Evolutionary conservation across 2,113 vertebrate species (phyloP), one percentile per base, ranked within the genome.

Genomic region (Hirundichthys speculiger): DNA sequence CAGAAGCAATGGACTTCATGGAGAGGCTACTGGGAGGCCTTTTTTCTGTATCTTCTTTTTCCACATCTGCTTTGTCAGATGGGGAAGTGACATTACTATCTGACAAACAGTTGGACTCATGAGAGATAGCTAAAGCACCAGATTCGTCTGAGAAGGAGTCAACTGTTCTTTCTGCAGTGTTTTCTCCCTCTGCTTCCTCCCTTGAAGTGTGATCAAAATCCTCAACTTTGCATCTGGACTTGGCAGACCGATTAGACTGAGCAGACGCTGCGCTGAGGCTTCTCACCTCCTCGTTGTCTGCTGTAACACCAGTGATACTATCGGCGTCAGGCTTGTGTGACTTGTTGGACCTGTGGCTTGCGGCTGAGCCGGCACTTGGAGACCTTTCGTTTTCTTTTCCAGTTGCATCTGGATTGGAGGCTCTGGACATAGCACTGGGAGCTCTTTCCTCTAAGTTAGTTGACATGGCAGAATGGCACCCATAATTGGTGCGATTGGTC

Each of bases 101-200:
- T 57, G 22, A 58, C 6, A 18, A 40, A 56, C 43, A 64, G 41
- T 19, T 63, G n/a, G 75, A 73, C 30, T 61, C 67, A 46, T 46
- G 55, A 46, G 68, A 60, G 51, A 64, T 84, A 50, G 47, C 65
- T 58, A 83, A 86, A 27, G 61, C 41, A 30, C 14, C 41, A 43
- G 81, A 78, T 77, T 79, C 86, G 15, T 45, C 69, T 22, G 86
- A 87, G 55, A 87, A n/a, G 2, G 80, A 61, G 52, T 79, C 84
- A 5, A 8, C 15, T 39, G 64, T 27, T 80, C 68, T 83, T 19
- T 77, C 77, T 20, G 0, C 24, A 24, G 47, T 5, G 2, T 64
- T 59, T 13, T 61, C 48, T 56, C 39, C 65, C n/a, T 73, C 73
- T 54, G 50, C 60, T 27, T 54, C 70, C 27, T 84, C 58, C 42